These are phyloP conservation scores for Trichomycterus rosablanca DNA, from an alignment of 2,113 vertebrate genomes.

Conservation along the genomic window DNA sequence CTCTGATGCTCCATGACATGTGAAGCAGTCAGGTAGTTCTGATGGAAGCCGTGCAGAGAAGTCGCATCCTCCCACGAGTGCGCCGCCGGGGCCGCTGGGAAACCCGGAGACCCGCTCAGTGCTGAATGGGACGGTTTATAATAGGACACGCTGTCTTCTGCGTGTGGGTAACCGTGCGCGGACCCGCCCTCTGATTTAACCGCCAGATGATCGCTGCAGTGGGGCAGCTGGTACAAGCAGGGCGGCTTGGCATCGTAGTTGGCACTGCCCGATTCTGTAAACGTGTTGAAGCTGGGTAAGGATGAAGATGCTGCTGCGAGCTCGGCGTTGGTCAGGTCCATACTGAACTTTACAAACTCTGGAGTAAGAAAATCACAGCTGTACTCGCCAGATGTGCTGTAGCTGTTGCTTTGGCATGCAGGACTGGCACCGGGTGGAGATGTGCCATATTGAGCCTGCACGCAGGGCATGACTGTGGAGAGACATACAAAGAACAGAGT, in stretches of 20 bases:
- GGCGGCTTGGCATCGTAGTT: conserved; percentile 91
- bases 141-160: conserved; percentile 82
- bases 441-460: conserved; percentile 95
- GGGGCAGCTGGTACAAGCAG: conserved; percentile 92
- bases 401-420: conserved; percentile 85
- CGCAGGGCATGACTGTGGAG: conserved; percentile 92
- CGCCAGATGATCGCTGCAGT: conserved; percentile 80
- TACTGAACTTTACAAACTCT: conserved; percentile 99
- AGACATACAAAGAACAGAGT: background rate
- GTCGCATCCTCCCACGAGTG: conserved; percentile 87
- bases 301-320: conserved; percentile 84
- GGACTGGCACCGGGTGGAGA: conserved; percentile 96
- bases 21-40: conserved; percentile 85
- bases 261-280: conserved; percentile 74
- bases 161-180: conserved; percentile 48
- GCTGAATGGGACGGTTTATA: conserved; percentile 88
- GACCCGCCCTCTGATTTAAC: conserved; percentile 91
- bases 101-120: conserved; percentile 51
- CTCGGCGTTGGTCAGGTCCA: conserved; percentile 98
- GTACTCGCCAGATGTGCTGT: conserved; percentile 83
- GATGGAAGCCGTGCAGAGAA: conserved; percentile 84
- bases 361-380: conserved; percentile 95
- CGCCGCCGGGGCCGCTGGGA: conserved; percentile 56
- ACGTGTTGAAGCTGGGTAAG: conserved; percentile 82
- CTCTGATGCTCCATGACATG: conserved; percentile 83